These are phyloP conservation scores for Borostomias antarcticus DNA, from an alignment of 2,797 vertebrate species.

Conservation along the genomic window DNA sequence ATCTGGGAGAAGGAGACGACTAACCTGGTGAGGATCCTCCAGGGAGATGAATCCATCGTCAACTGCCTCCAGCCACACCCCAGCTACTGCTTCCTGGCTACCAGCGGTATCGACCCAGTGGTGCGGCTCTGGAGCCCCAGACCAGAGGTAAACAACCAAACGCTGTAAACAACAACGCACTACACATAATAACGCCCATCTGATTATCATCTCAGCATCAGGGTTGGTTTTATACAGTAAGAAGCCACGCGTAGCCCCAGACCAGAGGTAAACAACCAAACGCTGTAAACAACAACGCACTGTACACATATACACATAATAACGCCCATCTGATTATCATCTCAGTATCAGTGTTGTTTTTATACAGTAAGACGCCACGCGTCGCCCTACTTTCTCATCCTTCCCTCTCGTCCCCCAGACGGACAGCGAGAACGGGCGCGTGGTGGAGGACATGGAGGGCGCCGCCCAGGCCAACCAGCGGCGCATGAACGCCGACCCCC, in stretches of 20 bases:
- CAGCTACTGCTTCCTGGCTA: slow-evolving; percentile 96
- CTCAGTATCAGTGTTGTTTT: too few relatives aligned
- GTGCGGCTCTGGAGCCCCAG: slow-evolving; percentile 95
- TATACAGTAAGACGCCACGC: too few relatives aligned
- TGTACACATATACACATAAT: too few relatives aligned
- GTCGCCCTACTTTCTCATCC: slow-evolving; percentile 80
- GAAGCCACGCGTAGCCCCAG: too few relatives aligned
- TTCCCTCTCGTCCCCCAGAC: slow-evolving; percentile 70
- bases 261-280: slow-evolving; percentile 85
- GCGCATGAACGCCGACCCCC: slow-evolving; percentile 95
- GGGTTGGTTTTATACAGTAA: too few relatives aligned
- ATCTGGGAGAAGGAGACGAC: slow-evolving; percentile 99
- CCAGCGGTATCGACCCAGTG: slow-evolving; percentile 96
- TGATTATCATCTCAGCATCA: too few relatives aligned
- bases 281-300: too few relatives aligned
- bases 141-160: slow-evolving; percentile 85
- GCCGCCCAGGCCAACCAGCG: slow-evolving; percentile 97
- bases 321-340: too few relatives aligned
- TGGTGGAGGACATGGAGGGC: slow-evolving; percentile 97
- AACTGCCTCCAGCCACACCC: slow-evolving; percentile 98
- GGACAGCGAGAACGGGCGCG: slow-evolving; percentile 87
- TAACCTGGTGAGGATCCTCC: slow-evolving; percentile 94
- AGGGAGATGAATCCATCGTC: slow-evolving; percentile 97
- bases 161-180: too few relatives aligned
- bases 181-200: too few relatives aligned